A percentile compares a stretch with the other conserved stretches of the same genome.
Conservation (phyloP, 1,140 invertebrate genomes). For the Heliconius hewitsoni region DNA sequence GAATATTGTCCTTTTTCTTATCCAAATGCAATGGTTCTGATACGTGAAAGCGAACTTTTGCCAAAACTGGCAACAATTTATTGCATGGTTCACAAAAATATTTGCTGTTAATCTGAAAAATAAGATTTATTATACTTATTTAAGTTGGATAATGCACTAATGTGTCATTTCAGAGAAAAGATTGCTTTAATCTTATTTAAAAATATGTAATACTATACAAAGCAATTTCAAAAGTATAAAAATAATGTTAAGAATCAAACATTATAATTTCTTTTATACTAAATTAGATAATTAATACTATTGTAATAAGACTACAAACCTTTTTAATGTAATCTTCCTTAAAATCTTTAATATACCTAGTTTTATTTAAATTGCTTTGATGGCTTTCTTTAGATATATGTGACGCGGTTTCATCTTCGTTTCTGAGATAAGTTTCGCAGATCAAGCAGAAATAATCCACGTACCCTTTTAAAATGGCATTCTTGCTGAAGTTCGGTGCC, state of each 20-base stretch:
- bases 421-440: constrained; percentile 33
- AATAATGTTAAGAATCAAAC: no score
- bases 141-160: no score
- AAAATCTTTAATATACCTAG: constrained; percentile 27
- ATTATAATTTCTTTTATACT: no score
- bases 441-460: constrained; percentile 41
- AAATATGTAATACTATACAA: no score
- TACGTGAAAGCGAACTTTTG: constrained; percentile 42
- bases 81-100: constrained; percentile 52
- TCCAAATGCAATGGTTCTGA: constrained; percentile 31
- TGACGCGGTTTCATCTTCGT: constrained; percentile 8
- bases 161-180: no score
- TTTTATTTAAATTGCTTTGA: constrained; percentile 21
- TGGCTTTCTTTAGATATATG: constrained; percentile 31
- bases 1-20: constrained; percentile 14
- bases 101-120: constrained; percentile 44
- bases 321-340: constrained; percentile 28
- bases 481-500: constrained; percentile 39
- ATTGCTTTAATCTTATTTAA: no score
- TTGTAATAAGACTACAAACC: constrained; percentile 8
- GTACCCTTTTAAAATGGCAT: constrained; percentile 27
- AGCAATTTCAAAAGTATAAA: no score
- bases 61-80: constrained; percentile 35
- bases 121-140: not conserved
- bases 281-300: not conserved